phyloP scores from a whole-genome alignment of 2,113 vertebrate species.

The Hippocampus comes region DNA sequence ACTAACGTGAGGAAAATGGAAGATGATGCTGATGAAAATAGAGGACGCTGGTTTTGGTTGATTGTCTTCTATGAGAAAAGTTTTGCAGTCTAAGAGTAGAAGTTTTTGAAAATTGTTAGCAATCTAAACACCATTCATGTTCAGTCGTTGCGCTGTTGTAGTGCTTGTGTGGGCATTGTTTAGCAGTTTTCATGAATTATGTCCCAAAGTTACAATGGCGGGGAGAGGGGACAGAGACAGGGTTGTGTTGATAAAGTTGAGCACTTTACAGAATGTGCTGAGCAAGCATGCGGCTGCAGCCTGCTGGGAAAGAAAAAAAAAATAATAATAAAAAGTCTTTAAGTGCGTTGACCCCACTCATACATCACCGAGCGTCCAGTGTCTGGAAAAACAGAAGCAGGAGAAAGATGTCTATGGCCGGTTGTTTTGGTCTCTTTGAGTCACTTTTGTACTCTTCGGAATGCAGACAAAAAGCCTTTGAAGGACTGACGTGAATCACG shows the following conservation, averaged over 20 bases:
- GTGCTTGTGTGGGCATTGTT: not conserved
- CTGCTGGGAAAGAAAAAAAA: constrained; percentile 16
- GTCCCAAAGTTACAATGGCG: not conserved
- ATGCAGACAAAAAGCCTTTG: not conserved
- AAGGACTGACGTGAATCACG: too few species aligned
- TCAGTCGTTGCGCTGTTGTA: not conserved
- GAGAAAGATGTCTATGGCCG: not conserved
- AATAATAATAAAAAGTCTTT: constrained; percentile 10
- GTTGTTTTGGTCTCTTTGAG: not conserved
- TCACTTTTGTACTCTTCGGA: not conserved
- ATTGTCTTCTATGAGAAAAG: too few species aligned
- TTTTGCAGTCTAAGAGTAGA: not conserved
- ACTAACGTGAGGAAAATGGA: too few species aligned
- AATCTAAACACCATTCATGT: not conserved
- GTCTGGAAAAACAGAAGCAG: constrained; percentile 22
- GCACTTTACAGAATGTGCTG: constrained; percentile 31
- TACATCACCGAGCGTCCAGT: constrained; percentile 25
- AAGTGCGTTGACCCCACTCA: constrained; percentile 30
- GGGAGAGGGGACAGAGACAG: not conserved
- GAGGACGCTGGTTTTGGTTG: too few species aligned
- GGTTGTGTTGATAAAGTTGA: constrained; percentile 40
- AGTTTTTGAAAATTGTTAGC: not conserved
- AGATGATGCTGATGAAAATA: too few species aligned
- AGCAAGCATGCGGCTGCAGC: constrained; percentile 35
- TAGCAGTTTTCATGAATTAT: not conserved